Evolutionary conservation across 2,888 invertebrate genomes (phyloP), one percentile per base, ranked within the genome.

Genomic region (Liposcelis brunnea): DNA sequence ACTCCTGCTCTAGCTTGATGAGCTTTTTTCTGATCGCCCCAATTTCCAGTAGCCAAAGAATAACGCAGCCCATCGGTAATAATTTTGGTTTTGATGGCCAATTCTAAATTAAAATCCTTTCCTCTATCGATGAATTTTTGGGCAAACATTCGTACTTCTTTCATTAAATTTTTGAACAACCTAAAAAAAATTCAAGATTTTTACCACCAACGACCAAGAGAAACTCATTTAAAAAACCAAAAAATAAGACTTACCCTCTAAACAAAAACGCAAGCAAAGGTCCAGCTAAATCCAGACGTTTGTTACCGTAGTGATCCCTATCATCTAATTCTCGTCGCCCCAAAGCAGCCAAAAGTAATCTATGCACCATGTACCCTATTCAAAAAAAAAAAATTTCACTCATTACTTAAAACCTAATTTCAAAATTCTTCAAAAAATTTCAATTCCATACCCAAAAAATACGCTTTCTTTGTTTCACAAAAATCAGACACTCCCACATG

Each of bases 11-110:
- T 72, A 16, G 91, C 95, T 67, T 94, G 93, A 77, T 98, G 97
- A 47, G 98, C 98, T 62, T 98, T 99, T 65, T 98, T 99, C 67
- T 99, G 98, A 62, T 99, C 98, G 42, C 98, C 98, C 98, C 98
- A 99, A 65, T 99, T 99, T 32, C 98, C 98, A 31, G 98, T 99
- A 54, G 98, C 98, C 55, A 99, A 70, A 0, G 98, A 98, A 61
- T 99, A 99, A 54, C 94, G 74, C 46, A 99, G 68, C 26, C 98
- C 98, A 61, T 98, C 95, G 1, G 98, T 97, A 49, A 99, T 97
- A 46, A 95, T 89, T 61, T 94, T 84, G 0, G 97, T 95, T 66
- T 94, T 95, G 45, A 97, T 93, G 16, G 90, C 89, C 49, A 93
- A 68, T 62, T 98, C 97, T 53, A 98, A 68, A 64, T 95, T 95